phyloP scores from a whole-genome alignment of 2,888 invertebrate genomes.

The Eristalinus aeneus region DNA sequence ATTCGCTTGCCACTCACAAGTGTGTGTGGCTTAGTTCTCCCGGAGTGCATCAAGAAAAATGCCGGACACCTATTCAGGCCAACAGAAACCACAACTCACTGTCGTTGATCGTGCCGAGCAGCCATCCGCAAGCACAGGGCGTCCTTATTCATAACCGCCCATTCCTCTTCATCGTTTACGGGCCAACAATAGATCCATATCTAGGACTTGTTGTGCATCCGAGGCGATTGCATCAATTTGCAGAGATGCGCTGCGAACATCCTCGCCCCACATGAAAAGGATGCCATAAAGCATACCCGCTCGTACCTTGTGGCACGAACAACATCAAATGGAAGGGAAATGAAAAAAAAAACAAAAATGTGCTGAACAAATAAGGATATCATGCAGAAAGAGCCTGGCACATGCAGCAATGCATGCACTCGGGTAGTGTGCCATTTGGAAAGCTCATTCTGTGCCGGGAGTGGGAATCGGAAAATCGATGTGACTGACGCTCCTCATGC shows the following conservation, averaged over 20 bases:
- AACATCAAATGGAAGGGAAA: background rate
- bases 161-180: slow-evolving; percentile 12
- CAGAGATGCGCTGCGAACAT: slow-evolving; percentile 47
- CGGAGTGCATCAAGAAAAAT: background rate
- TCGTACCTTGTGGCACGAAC: slow-evolving; percentile 24
- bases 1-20: too few species aligned
- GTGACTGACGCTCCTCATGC: slow-evolving; percentile 61
- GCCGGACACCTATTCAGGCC: background rate
- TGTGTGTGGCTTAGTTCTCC: background rate
- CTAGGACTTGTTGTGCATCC: slow-evolving; percentile 11
- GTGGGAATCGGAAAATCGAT: slow-evolving; percentile 67
- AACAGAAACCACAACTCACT: background rate
- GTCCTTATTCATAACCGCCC: background rate
- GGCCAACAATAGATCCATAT: slow-evolving; percentile 17
- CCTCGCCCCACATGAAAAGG: background rate
- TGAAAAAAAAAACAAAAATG: background rate
- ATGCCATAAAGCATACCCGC: background rate
- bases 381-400: slow-evolving; percentile 48
- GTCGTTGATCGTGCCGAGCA: background rate
- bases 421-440: slow-evolving; percentile 50
- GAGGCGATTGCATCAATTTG: slow-evolving; percentile 63
- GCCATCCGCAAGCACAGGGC: background rate
- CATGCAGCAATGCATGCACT: slow-evolving; percentile 49
- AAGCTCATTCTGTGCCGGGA: slow-evolving; percentile 33
- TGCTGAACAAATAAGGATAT: slow-evolving; percentile 60